Percentiles rank a stretch among this genome's conserved stretches.
These are phyloP conservation scores for Brachyrhaphis roseni DNA, from an alignment of 2,797 vertebrate species.

Conservation along the genomic window DNA sequence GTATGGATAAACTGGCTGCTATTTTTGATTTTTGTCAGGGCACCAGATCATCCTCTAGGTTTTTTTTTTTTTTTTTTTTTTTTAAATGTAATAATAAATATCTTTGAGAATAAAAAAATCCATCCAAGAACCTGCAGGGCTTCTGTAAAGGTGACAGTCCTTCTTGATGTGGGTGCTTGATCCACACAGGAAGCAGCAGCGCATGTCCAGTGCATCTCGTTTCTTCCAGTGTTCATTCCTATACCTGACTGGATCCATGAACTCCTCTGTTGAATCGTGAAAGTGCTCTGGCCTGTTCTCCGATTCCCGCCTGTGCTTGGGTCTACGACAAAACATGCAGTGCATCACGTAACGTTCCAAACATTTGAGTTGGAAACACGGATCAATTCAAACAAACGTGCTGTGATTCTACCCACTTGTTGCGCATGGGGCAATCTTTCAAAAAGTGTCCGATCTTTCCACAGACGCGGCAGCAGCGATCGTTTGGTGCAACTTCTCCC, in stretches of 20 bases:
- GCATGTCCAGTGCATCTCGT: conserved; percentile 79
- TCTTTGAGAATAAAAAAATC: neutral
- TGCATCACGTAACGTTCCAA: neutral
- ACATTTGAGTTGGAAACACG: neutral
- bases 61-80: neutral
- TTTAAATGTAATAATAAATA: conserved; percentile 3
- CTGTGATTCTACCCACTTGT: conserved; percentile 82
- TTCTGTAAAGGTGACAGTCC: conserved; percentile 90
- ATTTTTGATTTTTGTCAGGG: neutral
- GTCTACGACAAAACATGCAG: conserved; percentile 63
- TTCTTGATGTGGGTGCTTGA: conserved; percentile 91
- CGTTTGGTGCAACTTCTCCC: conserved; percentile 93
- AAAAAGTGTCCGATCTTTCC: conserved; percentile 98
- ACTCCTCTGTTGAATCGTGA: conserved; percentile 65
- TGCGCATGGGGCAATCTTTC: conserved; percentile 94
- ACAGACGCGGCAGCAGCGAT: conserved; percentile 95
- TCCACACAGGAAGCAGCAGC: conserved; percentile 93
- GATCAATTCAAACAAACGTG: neutral
- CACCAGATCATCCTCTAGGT: neutral
- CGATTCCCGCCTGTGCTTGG: conserved; percentile 79
- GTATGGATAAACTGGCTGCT: neutral
- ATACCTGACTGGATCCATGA: conserved; percentile 77
- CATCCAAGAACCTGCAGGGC: conserved; percentile 81
- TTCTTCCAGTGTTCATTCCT: conserved; percentile 86
- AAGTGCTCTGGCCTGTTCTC: conserved; percentile 75